Conservation (phyloP, 2,113 vertebrate species). For the Myiozetetes cayanensis region DNA sequence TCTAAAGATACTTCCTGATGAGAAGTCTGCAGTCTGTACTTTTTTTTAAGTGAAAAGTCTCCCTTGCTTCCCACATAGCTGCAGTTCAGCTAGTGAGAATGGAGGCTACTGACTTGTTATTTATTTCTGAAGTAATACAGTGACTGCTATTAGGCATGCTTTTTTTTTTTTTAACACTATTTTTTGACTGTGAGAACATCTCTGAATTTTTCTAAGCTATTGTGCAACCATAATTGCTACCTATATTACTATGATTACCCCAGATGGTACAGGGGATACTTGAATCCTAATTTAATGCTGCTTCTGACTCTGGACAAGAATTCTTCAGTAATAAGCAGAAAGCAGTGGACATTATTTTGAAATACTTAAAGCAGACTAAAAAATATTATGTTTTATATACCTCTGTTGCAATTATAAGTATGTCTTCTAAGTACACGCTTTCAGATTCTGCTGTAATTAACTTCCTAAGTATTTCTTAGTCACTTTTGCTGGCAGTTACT, state of each 20-base stretch:
- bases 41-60: background rate
- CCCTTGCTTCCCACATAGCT: background rate
- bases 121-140: background rate
- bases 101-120: background rate
- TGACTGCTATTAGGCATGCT: background rate
- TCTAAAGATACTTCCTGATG: background rate
- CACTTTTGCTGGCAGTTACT: background rate
- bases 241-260: background rate
- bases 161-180: background rate
- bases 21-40: background rate
- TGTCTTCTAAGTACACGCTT: background rate
- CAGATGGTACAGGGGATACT: background rate
- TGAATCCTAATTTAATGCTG: background rate
- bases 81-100: background rate
- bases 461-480: background rate
- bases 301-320: background rate
- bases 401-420: background rate
- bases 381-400: background rate
- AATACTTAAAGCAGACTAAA: background rate
- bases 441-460: background rate
- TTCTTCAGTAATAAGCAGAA: background rate
- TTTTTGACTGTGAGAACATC: background rate
- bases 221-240: background rate
- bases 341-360: background rate
- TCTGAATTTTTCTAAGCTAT: background rate